These are phyloP conservation scores for Sebastes ruberrimus DNA, from an alignment of 2,797 vertebrate genomes.

Conservation along the genomic window DNA sequence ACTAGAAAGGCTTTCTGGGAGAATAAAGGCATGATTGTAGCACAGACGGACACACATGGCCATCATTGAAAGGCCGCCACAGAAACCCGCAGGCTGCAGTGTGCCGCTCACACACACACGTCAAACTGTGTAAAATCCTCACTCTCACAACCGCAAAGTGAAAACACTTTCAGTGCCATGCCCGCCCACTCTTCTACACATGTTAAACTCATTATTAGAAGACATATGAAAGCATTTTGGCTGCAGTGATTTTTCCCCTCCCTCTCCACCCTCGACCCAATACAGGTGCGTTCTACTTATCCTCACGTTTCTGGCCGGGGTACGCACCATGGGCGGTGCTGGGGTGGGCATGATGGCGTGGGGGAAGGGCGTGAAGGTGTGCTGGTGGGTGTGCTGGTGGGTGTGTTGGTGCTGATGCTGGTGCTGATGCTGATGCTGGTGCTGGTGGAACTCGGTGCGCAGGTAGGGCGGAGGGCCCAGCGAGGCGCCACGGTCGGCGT, in stretches of 20 bases:
- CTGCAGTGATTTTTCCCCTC: background rate
- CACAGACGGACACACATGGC: conserved; percentile 66
- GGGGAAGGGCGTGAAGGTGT: conserved; percentile 98
- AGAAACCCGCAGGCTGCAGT: conserved; percentile 32
- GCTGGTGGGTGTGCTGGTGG: conserved; percentile 99
- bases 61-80: conserved; percentile 48
- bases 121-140: conserved; percentile 39
- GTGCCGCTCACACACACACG: conserved; percentile 47
- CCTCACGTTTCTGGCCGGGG: conserved; percentile 98
- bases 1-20: conserved; percentile 66
- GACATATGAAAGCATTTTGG: background rate
- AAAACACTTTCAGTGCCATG: conserved; percentile 20
- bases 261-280: conserved; percentile 24
- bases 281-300: conserved; percentile 88
- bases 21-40: conserved; percentile 75
- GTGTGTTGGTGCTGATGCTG: conserved; percentile 98
- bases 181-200: conserved; percentile 16
- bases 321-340: conserved; percentile 99
- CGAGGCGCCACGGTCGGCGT: conserved; percentile 92
- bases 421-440: conserved; percentile 94
- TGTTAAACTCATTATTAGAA: conserved; percentile 29
- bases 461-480: conserved; percentile 94
- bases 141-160: conserved; percentile 9
- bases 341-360: conserved; percentile 98
- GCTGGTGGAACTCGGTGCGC: conserved; percentile 99